Base-by-base conservation (phyloP, 2,797 vertebrate genomes). In the Pipistrellus kuhlii region DNA sequence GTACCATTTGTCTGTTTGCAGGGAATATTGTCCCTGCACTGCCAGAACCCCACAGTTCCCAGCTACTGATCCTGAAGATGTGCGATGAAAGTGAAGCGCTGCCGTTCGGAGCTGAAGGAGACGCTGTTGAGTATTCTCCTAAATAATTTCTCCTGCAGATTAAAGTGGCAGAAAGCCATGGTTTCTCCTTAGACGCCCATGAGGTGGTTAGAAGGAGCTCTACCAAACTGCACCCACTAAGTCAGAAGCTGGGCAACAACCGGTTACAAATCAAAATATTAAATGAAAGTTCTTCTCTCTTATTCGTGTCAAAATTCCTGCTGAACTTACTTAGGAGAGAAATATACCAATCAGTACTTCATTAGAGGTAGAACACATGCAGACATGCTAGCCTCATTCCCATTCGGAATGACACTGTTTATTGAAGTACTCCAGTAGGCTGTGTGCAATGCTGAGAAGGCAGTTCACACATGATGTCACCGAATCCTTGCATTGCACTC, bases 211-310 rank as follows among this genome's bases (percentile, higher is more conserved):
- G 68, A 78, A 80, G n/a, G 23, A 87, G 32, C 8, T 25, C 51
- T 21, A 25, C 46, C 44, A 32, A 81, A 87, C 15, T 12, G 44
- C 81, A 62, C 35, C 48, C 11, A 32, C 48, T 17, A 27, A 44
- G 10, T 38, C 38, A 1, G n/a, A 57, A 15, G 38, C 10, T 18
- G 62, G 55, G 59, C 6, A 62, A 14, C 57, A 38, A 35, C 2
- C 27, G 14, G 66, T 2, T 2, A 46, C 44, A 46, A 46, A 46
- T 46, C 44, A 86, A 71, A 89, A 75, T 6, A 11, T 25, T 11
- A 69, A 51, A 78, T 90, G 62, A 83, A 90, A 96, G 44, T 14
- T 41, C 41, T 72, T 82, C 25, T 96, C 32, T 91, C 46, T 84
- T 71, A 73, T n/a, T 81, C 17, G 41, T 94, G 78, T 93, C 20